Conservation (phyloP, 35 echinoderm and acorn worm genomes). For the Strongylocentrotus purpuratus region DNA sequence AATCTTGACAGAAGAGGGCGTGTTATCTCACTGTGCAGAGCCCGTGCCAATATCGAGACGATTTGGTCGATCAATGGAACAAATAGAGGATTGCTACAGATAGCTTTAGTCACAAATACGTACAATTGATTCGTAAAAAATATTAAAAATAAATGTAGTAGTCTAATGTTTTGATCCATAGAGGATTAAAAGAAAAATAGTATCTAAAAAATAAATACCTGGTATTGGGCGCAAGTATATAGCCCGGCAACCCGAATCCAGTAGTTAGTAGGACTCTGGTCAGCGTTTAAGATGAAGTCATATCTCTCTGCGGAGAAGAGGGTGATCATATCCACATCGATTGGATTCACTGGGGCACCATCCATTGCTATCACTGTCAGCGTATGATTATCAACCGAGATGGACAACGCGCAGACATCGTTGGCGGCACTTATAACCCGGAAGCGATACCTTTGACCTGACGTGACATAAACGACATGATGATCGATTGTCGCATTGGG, state of each 20-base stretch:
- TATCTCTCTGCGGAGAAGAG: slow-evolving; percentile 78
- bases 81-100: too few relatives aligned
- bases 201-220: background rate
- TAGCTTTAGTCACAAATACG: too few relatives aligned
- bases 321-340: slow-evolving; percentile 34
- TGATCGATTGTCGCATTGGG: background rate
- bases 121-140: too few relatives aligned
- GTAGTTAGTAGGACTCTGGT: slow-evolving; percentile 70
- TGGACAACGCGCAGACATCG: slow-evolving; percentile 52
- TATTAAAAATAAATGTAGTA: too few relatives aligned
- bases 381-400: slow-evolving; percentile 70
- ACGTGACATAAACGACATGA: slow-evolving; percentile 48
- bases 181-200: too few relatives aligned
- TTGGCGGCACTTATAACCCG: slow-evolving; percentile 60
- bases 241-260: slow-evolving; percentile 77
- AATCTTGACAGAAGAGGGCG: too few relatives aligned
- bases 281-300: slow-evolving; percentile 79
- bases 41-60: too few relatives aligned
- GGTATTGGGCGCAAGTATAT: slow-evolving; percentile 1
- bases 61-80: too few relatives aligned
- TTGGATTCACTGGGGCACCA: slow-evolving; percentile 59
- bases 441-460: slow-evolving; percentile 62
- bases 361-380: slow-evolving; percentile 77
- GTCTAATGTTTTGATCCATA: too few relatives aligned
- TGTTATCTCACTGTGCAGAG: too few relatives aligned